A percentile compares a stretch with the other conserved stretches of the same genome.
phyloP scores from a whole-genome alignment of 2,797 vertebrate species.

The Petrocephalus sullivani region DNA sequence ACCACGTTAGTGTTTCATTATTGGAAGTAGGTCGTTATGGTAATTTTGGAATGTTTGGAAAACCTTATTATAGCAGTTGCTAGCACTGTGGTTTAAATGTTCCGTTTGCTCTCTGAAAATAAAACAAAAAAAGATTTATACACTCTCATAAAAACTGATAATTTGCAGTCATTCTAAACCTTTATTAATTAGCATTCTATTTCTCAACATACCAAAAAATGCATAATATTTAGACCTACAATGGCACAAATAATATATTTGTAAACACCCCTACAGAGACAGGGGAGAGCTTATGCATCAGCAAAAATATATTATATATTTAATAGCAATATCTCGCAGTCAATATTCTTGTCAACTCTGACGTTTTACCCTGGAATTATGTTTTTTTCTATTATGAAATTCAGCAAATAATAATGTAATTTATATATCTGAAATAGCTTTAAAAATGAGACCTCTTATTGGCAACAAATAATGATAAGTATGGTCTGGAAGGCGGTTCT shows the following conservation, averaged over 20 bases:
- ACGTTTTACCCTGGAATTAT: neutral
- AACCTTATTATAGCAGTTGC: constrained; percentile 15
- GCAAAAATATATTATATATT: neutral
- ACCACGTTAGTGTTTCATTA: constrained; percentile 8
- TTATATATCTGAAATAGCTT: neutral
- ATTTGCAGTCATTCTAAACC: neutral
- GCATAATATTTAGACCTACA: neutral
- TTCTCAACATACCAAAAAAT: neutral
- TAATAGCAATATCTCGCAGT: neutral
- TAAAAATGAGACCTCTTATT: constrained; percentile 1
- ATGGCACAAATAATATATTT: neutral
- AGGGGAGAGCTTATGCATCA: neutral
- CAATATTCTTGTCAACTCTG: neutral
- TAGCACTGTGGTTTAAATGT: neutral
- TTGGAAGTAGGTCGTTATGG: constrained; percentile 28
- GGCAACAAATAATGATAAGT: neutral
- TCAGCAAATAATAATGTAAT: neutral
- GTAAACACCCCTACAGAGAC: neutral
- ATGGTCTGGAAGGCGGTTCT: neutral
- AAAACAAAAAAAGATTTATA: neutral
- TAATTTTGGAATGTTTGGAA: constrained; percentile 24
- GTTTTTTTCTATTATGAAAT: neutral
- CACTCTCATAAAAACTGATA: constrained; percentile 8
- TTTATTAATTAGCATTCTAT: neutral
- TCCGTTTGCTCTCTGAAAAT: neutral